Conservation (phyloP, 2,888 invertebrate species). For the Aproaerema taeniolella region DNA sequence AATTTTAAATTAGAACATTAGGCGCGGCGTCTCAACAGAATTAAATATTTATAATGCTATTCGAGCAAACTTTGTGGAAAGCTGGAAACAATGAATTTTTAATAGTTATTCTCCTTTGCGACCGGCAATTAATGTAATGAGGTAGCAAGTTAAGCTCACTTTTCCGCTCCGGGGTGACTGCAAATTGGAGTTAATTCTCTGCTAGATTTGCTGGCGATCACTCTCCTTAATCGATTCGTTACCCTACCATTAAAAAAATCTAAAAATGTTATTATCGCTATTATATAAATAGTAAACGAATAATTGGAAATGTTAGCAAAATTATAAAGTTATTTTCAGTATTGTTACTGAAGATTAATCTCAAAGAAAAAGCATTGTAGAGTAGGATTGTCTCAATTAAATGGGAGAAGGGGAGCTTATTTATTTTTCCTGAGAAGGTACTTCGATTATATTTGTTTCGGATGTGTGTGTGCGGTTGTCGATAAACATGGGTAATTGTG, state of each 20-base stretch:
- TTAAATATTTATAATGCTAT: slow-evolving; percentile 72
- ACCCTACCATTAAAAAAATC: slow-evolving; percentile 1
- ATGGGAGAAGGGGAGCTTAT: no score
- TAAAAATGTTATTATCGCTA: not conserved
- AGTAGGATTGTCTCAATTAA: no score
- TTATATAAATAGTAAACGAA: no score
- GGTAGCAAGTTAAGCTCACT: slow-evolving; percentile 49
- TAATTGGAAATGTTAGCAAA: no score
- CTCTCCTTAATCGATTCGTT: slow-evolving; percentile 22
- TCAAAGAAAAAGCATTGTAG: no score
- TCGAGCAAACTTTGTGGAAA: slow-evolving; percentile 45
- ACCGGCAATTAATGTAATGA: slow-evolving; percentile 63
- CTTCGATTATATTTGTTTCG: no score
- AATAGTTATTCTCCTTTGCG: slow-evolving; percentile 63
- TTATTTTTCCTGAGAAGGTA: no score
- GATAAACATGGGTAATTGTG: not conserved
- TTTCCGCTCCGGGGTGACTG: slow-evolving; percentile 26
- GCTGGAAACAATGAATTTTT: slow-evolving; percentile 65
- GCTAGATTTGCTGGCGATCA: slow-evolving; percentile 35
- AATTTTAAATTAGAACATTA: slow-evolving; percentile 72
- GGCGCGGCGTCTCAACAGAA: slow-evolving; percentile 55
- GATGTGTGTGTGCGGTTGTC: no score
- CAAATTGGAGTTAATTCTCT: slow-evolving; percentile 41
- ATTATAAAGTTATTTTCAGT: no score
- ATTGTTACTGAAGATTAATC: no score